Conservation (phyloP, 1,140 invertebrate genomes). For the Galendromus occidentalis region DNA sequence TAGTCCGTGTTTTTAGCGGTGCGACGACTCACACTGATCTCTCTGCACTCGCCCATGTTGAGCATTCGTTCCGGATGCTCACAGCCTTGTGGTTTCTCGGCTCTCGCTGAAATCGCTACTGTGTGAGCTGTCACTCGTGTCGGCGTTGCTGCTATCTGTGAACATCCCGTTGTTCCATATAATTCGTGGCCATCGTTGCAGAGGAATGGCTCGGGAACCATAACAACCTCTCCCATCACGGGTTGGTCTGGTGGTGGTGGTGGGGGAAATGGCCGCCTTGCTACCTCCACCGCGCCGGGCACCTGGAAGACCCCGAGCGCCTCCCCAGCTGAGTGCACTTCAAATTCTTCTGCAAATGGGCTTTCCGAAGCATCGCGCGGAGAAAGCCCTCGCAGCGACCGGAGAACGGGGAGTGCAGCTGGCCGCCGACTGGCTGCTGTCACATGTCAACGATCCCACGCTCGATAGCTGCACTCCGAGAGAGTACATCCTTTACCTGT, state of each 20-base stretch:
- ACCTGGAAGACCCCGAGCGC: slow-evolving; percentile 36
- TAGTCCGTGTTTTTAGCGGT: no score
- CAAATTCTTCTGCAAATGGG: slow-evolving; percentile 66
- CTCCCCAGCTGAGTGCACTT: slow-evolving; percentile 43
- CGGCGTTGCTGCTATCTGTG: no score
- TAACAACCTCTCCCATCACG: no score
- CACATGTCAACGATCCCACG: slow-evolving; percentile 59
- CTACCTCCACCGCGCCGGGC: slow-evolving; percentile 42
- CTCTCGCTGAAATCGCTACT: no score
- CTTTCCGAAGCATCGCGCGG: slow-evolving; percentile 62
- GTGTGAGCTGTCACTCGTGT: no score
- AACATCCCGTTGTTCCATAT: no score
- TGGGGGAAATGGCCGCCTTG: slow-evolving; percentile 35
- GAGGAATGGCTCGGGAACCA: no score
- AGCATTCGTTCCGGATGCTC: no score
- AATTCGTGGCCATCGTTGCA: no score
- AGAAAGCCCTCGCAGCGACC: slow-evolving; percentile 71
- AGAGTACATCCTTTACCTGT: slow-evolving; percentile 65
- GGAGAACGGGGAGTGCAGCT: slow-evolving; percentile 58
- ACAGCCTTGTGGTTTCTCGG: no score
- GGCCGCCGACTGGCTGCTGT: slow-evolving; percentile 64
- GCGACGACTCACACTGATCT: no score
- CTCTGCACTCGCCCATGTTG: no score
- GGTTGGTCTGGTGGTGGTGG: not conserved
- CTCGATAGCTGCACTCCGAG: slow-evolving; percentile 49